Evolutionary conservation across 2,113 vertebrate species (phyloP), one percentile per base, ranked within the genome.

Genomic region (Hirundichthys speculiger): DNA sequence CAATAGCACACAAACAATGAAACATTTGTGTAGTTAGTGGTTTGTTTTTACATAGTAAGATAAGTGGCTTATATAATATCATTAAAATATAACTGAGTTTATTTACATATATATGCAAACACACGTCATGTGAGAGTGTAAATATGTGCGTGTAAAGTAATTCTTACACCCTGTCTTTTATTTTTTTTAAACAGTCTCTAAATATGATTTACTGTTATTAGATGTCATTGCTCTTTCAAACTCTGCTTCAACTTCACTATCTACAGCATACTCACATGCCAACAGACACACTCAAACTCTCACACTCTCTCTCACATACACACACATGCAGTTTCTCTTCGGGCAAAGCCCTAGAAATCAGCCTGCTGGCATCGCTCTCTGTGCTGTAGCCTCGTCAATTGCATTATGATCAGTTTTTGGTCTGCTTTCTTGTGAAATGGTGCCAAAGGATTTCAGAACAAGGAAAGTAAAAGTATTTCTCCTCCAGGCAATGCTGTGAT

Each of bases 21-120:
- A 76, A 85, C 68, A 82, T 90, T 80, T 88, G 88, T 89, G 92
- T 89, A 83, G 88, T 88, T 94, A 94, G 93, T 94, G 93, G 93
- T 94, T 94, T 89, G 81, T 88, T 89, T 87, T 87, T 88, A 87
- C 86, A 89, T 89, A 79, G 74, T 88, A 79, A 88, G 82, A 93
- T 93, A 92, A 93, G 92, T 93, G 92, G 92, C 88, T 89, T 91
- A 80, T 90, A 92, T 91, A 91, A 89, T 84, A 88, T 74, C 83
- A 87, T 80, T 88, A 91, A 73, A 86, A 89, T 88, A 91, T 84
- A 90, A 84, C 82, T 91, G 77, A 76, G 86, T 76, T 85, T 91
- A 91, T 93, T 42, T 91, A 93, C 89, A 92, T 84, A 88, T 77
- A 85, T 89, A 92, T 88, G 82, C 84, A 90, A 87, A 90, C 89